A percentile compares a stretch with the other conserved stretches of the same genome.
phyloP scores from a whole-genome alignment of 2,113 vertebrate species.

The Hippocampus guttulatus region DNA sequence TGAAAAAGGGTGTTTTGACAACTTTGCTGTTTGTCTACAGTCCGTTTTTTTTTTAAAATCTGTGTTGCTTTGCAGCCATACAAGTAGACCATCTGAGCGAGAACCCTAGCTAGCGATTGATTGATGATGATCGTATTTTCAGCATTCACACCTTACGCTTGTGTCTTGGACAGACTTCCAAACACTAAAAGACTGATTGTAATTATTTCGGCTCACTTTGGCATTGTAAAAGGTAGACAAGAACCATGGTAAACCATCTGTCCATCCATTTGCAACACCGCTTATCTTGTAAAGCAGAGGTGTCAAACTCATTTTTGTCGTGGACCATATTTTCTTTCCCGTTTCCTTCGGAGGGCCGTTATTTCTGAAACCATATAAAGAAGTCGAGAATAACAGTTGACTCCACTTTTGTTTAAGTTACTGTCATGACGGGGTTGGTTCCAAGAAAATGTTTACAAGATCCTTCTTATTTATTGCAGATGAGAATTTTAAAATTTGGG shows the following conservation, averaged over 20 bases:
- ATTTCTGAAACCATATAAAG: no score
- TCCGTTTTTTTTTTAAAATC: neutral
- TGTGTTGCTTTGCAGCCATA: neutral
- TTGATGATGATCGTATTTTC: neutral
- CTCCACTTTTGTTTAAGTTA: no score
- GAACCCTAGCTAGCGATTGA: neutral
- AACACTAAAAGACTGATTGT: neutral
- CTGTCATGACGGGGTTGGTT: no score
- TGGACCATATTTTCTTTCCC: no score
- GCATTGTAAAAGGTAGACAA: neutral
- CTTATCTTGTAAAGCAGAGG: no score
- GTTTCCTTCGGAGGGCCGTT: no score
- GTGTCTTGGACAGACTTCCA: neutral
- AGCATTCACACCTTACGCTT: neutral
- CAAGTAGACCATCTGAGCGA: neutral
- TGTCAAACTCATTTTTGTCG: no score
- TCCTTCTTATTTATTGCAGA: no score
- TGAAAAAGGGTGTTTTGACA: constrained; percentile 4
- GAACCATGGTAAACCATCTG: neutral
- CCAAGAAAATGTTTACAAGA: no score
- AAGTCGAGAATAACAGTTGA: no score
- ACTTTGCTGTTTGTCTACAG: neutral
- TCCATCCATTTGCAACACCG: no score
- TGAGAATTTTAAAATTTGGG: no score
- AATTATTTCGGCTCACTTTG: neutral